Evolutionary conservation across 2,888 invertebrate species (phyloP).

Genomic region (Macrophya annulata): DNA sequence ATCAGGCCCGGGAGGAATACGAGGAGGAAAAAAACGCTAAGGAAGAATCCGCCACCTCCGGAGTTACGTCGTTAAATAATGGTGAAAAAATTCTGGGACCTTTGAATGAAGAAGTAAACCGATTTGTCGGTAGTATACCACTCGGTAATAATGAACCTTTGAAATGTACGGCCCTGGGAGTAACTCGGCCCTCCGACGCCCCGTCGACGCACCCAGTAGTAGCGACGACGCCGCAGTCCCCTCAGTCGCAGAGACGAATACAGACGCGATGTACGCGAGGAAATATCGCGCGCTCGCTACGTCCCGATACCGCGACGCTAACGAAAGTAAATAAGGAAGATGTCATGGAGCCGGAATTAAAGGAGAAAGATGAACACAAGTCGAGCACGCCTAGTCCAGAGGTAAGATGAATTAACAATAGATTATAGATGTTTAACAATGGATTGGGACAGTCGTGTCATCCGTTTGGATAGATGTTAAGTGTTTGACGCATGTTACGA

Average conservation of each 20-base stretch:
- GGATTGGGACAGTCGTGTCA: background rate
- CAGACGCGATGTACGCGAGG: conserved; percentile 49
- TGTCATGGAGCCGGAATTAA: conserved; percentile 75
- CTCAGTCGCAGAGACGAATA: conserved; percentile 45
- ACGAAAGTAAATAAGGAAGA: conserved; percentile 69
- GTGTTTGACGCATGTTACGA: background rate
- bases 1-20: conserved; percentile 16
- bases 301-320: conserved; percentile 22
- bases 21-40: background rate
- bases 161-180: conserved; percentile 44
- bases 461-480: background rate
- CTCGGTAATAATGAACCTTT: background rate
- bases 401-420: conserved; percentile 64
- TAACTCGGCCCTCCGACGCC: conserved; percentile 45
- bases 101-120: background rate
- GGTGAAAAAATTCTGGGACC: background rate
- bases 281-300: conserved; percentile 36
- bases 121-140: background rate
- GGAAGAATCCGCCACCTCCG: background rate
- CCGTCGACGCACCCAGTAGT: conserved; percentile 49
- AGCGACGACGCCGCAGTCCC: conserved; percentile 41
- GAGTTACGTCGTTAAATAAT: background rate
- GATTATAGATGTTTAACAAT: background rate
- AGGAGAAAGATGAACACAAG: conserved; percentile 74
- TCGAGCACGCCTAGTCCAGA: conserved; percentile 73